Evolutionary conservation across 2,888 invertebrate genomes (phyloP).

Genomic region (Rotaria socialis): DNA sequence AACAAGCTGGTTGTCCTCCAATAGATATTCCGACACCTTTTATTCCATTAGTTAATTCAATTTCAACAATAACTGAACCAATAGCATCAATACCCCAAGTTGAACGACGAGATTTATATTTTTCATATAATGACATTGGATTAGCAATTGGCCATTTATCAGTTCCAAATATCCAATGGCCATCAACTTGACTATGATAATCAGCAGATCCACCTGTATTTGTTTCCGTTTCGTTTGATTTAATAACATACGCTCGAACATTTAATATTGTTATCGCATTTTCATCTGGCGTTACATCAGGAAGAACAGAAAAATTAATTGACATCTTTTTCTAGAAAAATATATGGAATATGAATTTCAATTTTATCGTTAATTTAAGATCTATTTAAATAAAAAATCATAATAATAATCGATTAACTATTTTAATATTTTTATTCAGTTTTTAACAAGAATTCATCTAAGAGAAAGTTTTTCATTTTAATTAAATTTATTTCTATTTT

Average conservation of each 20-base stretch:
- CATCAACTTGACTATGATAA: background rate
- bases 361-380: too few species aligned
- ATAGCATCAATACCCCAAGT: constrained; percentile 57
- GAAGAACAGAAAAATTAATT: background rate
- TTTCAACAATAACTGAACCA: constrained; percentile 54
- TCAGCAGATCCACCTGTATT: background rate
- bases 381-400: too few species aligned
- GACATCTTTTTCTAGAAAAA: background rate
- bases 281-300: background rate
- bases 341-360: too few species aligned
- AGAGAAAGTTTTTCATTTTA: too few species aligned
- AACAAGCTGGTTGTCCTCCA: constrained; percentile 55
- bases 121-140: constrained; percentile 53
- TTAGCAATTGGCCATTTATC: constrained; percentile 51
- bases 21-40: constrained; percentile 55
- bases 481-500: too few species aligned
- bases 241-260: background rate
- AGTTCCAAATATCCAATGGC: background rate
- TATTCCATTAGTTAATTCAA: constrained; percentile 55
- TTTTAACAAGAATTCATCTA: too few species aligned
- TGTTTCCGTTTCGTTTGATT: background rate
- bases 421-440: too few species aligned
- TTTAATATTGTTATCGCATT: background rate
- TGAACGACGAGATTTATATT: constrained; percentile 52
- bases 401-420: too few species aligned